Conservation (phyloP, 53 echinoderm and acorn worm species). For the Holothuria leucospilota region DNA sequence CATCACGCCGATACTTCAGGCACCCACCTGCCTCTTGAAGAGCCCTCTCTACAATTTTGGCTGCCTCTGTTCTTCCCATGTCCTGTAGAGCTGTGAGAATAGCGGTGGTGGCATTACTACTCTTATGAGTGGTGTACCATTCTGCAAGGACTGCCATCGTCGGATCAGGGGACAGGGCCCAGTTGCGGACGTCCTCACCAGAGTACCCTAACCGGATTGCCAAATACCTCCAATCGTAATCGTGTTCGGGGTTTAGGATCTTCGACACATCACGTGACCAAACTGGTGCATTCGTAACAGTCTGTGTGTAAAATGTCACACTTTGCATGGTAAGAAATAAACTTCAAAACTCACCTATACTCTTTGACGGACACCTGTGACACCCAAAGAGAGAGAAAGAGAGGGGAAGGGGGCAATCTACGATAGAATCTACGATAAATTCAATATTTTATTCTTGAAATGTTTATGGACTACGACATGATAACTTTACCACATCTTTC, state of each 20-base stretch:
- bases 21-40: conserved; percentile 78
- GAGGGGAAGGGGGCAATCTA: too few species aligned
- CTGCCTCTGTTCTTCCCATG: conserved; percentile 86
- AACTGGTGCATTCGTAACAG: conserved; percentile 82
- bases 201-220: conserved; percentile 88
- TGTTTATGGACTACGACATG: too few species aligned
- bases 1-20: too few species aligned
- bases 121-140: conserved; percentile 95
- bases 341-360: not conserved
- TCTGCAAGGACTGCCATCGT: conserved; percentile 91
- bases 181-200: conserved; percentile 87
- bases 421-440: too few species aligned
- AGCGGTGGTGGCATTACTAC: conserved; percentile 89
- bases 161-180: conserved; percentile 92
- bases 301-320: conserved; percentile 47
- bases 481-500: too few species aligned
- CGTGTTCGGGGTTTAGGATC: conserved; percentile 83
- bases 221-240: conserved; percentile 76
- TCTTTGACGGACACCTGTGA: too few species aligned
- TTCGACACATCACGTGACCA: conserved; percentile 87
- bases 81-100: conserved; percentile 85
- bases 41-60: conserved; percentile 74
- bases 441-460: too few species aligned
- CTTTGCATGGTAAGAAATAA: not conserved
- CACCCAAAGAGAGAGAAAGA: too few species aligned